These are phyloP conservation scores for Tachycineta bicolor DNA, from an alignment of 2,113 vertebrate genomes.

Conservation along the genomic window DNA sequence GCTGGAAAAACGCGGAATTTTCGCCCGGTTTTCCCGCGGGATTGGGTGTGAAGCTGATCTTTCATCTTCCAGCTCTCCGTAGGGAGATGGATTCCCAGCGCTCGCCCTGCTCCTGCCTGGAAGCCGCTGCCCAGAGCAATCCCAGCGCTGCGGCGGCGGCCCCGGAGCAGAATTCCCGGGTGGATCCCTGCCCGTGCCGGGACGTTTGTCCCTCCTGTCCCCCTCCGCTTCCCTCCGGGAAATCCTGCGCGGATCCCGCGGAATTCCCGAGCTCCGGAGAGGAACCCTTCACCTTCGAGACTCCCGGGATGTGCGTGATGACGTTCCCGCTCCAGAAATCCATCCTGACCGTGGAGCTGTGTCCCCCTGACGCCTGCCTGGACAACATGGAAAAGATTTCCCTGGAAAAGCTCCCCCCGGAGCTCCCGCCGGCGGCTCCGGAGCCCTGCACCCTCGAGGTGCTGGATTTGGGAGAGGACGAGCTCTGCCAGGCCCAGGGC, in stretches of 20 bases:
- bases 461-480: accelerated
- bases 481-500: background rate
- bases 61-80: too few relatives aligned
- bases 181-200: background rate
- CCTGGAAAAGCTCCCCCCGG: background rate
- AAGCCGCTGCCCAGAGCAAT: accelerated
- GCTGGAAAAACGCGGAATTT: background rate
- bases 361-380: accelerated
- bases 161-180: background rate
- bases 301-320: background rate
- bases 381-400: background rate
- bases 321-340: background rate
- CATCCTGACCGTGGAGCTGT: background rate
- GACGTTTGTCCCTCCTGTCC: background rate
- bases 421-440: accelerated
- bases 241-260: accelerated
- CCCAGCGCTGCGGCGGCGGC: accelerated
- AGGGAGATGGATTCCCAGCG: background rate
- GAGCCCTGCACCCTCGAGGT: background rate
- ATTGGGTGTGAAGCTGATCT: accelerated
- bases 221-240: too few relatives aligned
- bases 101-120: background rate
- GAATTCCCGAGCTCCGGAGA: accelerated
- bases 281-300: background rate
- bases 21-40: accelerated